Evolutionary conservation across 2,888 invertebrate genomes (phyloP).

Genomic region (Strigamia maritima): DNA sequence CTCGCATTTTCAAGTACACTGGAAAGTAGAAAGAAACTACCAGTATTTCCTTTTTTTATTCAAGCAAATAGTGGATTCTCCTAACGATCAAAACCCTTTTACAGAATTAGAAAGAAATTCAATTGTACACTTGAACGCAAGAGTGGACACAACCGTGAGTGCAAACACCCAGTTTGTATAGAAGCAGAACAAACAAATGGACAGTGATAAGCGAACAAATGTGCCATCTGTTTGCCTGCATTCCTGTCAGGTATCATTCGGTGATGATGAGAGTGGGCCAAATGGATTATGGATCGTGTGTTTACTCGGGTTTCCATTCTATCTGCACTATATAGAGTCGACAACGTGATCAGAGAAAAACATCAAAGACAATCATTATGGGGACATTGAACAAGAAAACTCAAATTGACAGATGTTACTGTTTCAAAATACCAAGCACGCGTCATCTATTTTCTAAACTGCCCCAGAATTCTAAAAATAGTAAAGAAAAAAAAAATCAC

Average conservation of each 20-base stretch:
- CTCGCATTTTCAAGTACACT: background rate
- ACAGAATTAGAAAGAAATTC: conserved; percentile 16
- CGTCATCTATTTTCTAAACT: background rate
- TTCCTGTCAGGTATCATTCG: conserved; percentile 20
- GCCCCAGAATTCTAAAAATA: background rate
- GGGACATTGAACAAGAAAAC: conserved; percentile 22
- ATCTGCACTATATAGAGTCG: conserved; percentile 11
- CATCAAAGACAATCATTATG: conserved; percentile 16
- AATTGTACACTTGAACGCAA: conserved; percentile 23
- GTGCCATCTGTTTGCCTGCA: conserved; percentile 7
- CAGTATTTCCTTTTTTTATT: background rate
- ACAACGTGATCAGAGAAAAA: conserved; percentile 11
- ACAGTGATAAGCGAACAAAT: conserved; percentile 18
- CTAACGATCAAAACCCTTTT: background rate
- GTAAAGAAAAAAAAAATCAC: background rate
- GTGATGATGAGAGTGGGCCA: conserved; percentile 6
- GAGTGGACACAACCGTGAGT: background rate
- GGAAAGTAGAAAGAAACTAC: background rate
- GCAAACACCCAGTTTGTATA: background rate
- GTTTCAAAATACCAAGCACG: conserved; percentile 11
- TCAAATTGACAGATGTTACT: conserved; percentile 19
- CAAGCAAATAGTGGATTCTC: background rate
- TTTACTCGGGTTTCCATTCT: conserved; percentile 1
- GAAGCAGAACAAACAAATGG: conserved; percentile 1
- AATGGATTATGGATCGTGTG: conserved; percentile 16